phyloP scores from a whole-genome alignment of 1,140 invertebrate species.

The Gyrodactylus bullatarudis region DNA sequence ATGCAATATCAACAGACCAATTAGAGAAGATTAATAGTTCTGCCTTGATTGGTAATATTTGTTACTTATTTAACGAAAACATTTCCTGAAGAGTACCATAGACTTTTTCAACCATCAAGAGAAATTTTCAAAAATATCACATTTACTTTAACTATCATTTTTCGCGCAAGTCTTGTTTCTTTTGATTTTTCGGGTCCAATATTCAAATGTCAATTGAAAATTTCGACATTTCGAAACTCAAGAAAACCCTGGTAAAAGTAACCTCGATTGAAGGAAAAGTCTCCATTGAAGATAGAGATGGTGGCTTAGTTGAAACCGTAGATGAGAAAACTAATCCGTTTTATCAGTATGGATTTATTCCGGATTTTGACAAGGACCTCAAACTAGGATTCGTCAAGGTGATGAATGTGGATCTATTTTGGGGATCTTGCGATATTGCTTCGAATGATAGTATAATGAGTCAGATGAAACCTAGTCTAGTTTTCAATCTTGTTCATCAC shows the following conservation, averaged over 20 bases:
- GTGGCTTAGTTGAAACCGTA: neutral
- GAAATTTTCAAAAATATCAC: too few species aligned
- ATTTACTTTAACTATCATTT: too few species aligned
- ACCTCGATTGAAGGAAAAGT: neutral
- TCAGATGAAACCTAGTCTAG: neutral
- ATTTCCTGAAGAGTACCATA: too few species aligned
- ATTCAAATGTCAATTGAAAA: neutral
- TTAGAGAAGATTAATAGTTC: too few species aligned
- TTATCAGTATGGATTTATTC: neutral
- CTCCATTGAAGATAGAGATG: neutral
- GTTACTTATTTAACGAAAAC: too few species aligned
- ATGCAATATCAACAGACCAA: too few species aligned
- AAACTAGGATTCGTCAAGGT: neutral
- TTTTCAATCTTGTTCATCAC: neutral
- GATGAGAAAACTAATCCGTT: neutral
- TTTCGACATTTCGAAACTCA: neutral
- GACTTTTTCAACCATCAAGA: too few species aligned
- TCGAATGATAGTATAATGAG: neutral
- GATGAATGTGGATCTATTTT: neutral
- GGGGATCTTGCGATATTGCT: neutral
- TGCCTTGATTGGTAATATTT: too few species aligned
- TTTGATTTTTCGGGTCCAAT: too few species aligned
- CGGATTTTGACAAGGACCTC: neutral
- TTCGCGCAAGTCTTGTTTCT: too few species aligned
- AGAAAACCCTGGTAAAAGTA: neutral